These are phyloP conservation scores for Laterallus jamaicensis DNA, from an alignment of 2,113 vertebrate genomes.

Conservation along the genomic window DNA sequence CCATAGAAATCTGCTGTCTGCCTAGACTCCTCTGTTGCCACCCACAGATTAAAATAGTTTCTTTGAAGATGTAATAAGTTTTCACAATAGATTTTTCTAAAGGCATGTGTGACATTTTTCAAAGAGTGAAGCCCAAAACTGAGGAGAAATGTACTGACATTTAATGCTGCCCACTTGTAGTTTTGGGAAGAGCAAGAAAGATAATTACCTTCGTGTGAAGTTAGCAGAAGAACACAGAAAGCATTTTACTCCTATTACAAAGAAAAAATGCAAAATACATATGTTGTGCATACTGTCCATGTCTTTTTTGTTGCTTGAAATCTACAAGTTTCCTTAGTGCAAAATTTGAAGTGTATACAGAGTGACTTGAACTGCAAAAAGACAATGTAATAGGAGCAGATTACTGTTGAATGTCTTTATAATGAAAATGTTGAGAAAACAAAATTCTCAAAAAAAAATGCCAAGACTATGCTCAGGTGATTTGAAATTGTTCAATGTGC, in stretches of 20 bases:
- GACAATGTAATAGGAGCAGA: neutral
- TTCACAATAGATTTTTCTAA: neutral
- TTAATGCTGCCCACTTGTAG: neutral
- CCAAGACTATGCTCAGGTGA: neutral
- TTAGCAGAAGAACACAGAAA: neutral
- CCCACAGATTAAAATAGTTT: neutral
- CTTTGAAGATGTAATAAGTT: conserved; percentile 1
- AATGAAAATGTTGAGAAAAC: neutral
- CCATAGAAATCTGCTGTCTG: neutral
- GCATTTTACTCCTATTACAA: neutral
- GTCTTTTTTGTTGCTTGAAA: neutral
- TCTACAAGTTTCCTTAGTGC: neutral
- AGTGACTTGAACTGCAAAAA: neutral
- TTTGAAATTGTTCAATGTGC: neutral
- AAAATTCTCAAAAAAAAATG: neutral
- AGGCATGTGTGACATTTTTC: neutral
- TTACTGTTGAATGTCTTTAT: neutral
- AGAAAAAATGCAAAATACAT: neutral
- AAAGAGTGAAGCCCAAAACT: neutral
- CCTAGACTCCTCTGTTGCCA: neutral
- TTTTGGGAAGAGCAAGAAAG: neutral
- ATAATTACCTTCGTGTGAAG: neutral
- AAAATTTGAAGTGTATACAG: neutral
- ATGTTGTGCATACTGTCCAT: neutral
- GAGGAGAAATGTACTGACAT: neutral